These are phyloP conservation scores for Xanthorhoe spadicearia DNA, from an alignment of 2,888 invertebrate species.

Conservation along the genomic window DNA sequence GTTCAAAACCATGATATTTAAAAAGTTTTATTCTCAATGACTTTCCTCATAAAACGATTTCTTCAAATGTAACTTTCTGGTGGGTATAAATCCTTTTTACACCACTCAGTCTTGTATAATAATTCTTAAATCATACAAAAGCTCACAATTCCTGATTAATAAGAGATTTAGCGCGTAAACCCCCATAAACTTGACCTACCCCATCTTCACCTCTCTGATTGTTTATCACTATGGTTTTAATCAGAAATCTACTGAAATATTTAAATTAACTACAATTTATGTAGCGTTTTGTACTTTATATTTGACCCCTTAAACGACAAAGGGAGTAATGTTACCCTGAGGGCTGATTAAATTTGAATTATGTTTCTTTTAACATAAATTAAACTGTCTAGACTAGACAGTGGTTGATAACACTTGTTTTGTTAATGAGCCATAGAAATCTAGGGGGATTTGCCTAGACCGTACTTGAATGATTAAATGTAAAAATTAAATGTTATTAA, in stretches of 20 bases:
- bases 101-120: background rate
- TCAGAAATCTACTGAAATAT: conserved; percentile 39
- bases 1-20: too few species aligned
- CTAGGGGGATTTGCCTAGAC: conserved; percentile 21
- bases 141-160: conserved; percentile 11
- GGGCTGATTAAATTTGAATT: conserved; percentile 22
- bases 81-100: too few species aligned
- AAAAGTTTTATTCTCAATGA: too few species aligned
- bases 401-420: conserved; percentile 31
- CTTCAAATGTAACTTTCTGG: too few species aligned
- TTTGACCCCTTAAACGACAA: conserved; percentile 22
- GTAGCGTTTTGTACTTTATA: conserved; percentile 39
- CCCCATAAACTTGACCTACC: conserved; percentile 54
- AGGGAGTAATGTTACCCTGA: background rate
- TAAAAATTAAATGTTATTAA: too few species aligned
- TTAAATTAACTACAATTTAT: conserved; percentile 47
- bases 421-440: conserved; percentile 19
- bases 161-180: conserved; percentile 36
- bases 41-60: too few species aligned
- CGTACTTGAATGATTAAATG: background rate
- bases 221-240: conserved; percentile 45
- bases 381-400: conserved; percentile 32
- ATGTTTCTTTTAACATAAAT: conserved; percentile 28
- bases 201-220: conserved; percentile 43
- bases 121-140: background rate